These are phyloP conservation scores for Coregonus sp. DNA, from an alignment of 2,797 vertebrate species.

Conservation along the genomic window DNA sequence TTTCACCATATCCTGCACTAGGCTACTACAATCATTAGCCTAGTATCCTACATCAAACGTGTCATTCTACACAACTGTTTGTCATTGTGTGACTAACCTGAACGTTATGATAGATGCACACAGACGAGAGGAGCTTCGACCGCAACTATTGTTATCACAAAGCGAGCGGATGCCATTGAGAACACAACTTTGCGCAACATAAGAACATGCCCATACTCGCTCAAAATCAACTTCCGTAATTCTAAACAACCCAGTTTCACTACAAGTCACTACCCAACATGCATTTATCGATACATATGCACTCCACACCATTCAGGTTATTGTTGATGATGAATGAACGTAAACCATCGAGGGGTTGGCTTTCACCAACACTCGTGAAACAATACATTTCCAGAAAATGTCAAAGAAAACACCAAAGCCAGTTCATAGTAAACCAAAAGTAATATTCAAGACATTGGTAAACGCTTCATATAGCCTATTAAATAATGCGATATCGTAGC, in stretches of 20 bases:
- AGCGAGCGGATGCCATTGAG: conserved; percentile 29
- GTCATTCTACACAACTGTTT: no score
- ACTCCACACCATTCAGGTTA: background rate
- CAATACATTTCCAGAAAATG: background rate
- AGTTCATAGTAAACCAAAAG: background rate
- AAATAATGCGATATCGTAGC: background rate
- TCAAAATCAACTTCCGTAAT: conserved; percentile 58
- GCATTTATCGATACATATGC: background rate
- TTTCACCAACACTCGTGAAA: background rate
- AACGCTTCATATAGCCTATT: background rate
- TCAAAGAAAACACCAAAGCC: background rate
- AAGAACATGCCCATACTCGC: conserved; percentile 66
- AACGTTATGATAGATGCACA: background rate
- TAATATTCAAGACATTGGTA: background rate
- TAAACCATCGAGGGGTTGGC: background rate
- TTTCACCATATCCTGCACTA: no score
- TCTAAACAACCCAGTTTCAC: conserved; percentile 29
- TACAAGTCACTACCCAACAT: conserved; percentile 11
- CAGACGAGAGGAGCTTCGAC: background rate
- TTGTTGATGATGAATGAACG: background rate
- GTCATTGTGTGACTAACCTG: no score
- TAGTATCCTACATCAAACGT: no score
- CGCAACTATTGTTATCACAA: conserved; percentile 34
- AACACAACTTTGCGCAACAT: conserved; percentile 35
- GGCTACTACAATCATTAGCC: no score